Percentiles rank a stretch among this genome's conserved stretches.
Evolutionary conservation across 2,888 invertebrate species (phyloP).

Genomic region (Megaustenia siamemsis): DNA sequence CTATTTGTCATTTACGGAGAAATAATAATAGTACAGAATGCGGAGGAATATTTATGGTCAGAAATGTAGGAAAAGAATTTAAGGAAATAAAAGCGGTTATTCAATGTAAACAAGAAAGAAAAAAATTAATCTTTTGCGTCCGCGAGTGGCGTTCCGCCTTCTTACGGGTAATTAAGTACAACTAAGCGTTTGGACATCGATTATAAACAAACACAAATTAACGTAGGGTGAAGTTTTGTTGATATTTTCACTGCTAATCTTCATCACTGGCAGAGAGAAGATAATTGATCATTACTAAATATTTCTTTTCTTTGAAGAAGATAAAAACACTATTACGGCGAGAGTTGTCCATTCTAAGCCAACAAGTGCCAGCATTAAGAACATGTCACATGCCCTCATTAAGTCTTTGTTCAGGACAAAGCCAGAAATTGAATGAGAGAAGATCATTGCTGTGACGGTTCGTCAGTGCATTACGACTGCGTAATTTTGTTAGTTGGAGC

Average conservation of each 20-base stretch:
- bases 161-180: not conserved
- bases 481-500: no score
- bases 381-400: no score
- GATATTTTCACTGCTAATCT: not conserved
- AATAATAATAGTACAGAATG: not conserved
- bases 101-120: not conserved
- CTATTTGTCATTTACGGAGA: constrained; percentile 2
- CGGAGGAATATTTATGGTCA: constrained; percentile 9
- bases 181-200: not conserved
- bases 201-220: not conserved
- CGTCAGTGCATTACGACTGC: no score
- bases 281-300: no score
- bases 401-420: no score
- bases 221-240: not conserved
- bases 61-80: not conserved
- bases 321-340: no score
- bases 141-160: not conserved
- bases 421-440: no score
- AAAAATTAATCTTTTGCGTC: not conserved
- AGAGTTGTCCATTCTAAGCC: no score
- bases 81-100: not conserved
- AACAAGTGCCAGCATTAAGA: no score
- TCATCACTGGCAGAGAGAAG: not conserved
- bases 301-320: no score
- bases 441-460: no score